A percentile compares a stretch with the other conserved stretches of the same genome.
phyloP scores from a whole-genome alignment of 2,113 vertebrate species.

The Nyctereutes procyonoides region DNA sequence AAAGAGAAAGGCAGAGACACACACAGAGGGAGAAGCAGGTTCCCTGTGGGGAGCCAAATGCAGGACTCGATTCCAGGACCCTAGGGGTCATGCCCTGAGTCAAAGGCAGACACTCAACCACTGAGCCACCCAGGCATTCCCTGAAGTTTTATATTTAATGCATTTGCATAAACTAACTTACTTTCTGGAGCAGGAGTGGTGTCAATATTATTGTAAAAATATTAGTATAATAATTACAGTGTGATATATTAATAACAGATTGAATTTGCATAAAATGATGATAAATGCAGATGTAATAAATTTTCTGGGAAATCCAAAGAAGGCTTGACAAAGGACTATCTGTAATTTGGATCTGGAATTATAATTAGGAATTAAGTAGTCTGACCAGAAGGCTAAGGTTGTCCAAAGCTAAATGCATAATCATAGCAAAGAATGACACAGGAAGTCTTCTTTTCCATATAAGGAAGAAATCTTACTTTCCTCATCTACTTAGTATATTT shows the following conservation, averaged over 20 bases:
- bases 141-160: not conserved
- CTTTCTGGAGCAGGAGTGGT: not conserved
- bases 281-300: not conserved
- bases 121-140: no score
- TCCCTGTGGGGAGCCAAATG: no score
- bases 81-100: no score
- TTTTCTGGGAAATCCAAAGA: not conserved
- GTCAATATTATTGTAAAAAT: not conserved
- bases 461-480: not conserved
- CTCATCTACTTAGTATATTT: not conserved
- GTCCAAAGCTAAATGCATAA: not conserved
- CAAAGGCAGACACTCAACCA: no score
- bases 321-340: not conserved
- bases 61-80: no score
- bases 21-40: no score
- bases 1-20: no score
- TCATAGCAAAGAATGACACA: not conserved
- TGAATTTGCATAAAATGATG: slow-evolving; percentile 19
- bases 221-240: not conserved
- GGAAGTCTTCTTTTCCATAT: not conserved
- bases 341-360: not conserved
- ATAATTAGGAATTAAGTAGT: not conserved
- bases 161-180: not conserved
- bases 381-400: not conserved
- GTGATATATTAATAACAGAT: not conserved